Conservation (phyloP, 2,113 vertebrate genomes). For the Pristiophorus japonicus region DNA sequence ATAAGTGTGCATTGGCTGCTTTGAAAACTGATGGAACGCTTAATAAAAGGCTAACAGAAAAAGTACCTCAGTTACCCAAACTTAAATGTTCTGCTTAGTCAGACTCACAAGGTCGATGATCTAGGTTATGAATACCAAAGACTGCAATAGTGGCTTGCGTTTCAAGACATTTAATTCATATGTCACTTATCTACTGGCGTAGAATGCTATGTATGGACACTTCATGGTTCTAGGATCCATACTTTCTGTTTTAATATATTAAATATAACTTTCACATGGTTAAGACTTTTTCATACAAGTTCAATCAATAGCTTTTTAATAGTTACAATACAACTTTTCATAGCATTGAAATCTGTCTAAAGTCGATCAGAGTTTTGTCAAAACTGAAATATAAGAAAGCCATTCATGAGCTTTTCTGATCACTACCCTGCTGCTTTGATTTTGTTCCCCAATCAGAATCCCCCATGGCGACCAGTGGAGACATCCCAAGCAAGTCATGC, state of each 20-base stretch:
- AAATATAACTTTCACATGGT: neutral
- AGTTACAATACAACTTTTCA: neutral
- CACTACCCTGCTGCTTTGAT: neutral
- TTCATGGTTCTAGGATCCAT: neutral
- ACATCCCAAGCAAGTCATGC: neutral
- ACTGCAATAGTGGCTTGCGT: neutral
- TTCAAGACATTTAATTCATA: neutral
- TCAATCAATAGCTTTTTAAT: neutral
- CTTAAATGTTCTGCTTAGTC: too few species aligned
- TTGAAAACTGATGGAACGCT: too few species aligned
- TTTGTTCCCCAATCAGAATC: neutral
- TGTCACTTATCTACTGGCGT: neutral
- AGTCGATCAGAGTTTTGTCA: too few species aligned
- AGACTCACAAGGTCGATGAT: too few species aligned
- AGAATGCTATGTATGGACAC: neutral
- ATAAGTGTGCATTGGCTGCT: too few species aligned
- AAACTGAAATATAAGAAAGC: too few species aligned
- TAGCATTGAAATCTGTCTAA: too few species aligned
- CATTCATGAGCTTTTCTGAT: neutral
- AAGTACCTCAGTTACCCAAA: too few species aligned
- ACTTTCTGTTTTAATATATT: neutral
- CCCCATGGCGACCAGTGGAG: too few species aligned
- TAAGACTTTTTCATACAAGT: neutral
- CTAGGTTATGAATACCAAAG: too few species aligned
- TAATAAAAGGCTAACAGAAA: too few species aligned